Evolutionary conservation across 2,888 invertebrate species (phyloP), one percentile per base, ranked within the genome.

Genomic region (Tipula vernalis): DNA sequence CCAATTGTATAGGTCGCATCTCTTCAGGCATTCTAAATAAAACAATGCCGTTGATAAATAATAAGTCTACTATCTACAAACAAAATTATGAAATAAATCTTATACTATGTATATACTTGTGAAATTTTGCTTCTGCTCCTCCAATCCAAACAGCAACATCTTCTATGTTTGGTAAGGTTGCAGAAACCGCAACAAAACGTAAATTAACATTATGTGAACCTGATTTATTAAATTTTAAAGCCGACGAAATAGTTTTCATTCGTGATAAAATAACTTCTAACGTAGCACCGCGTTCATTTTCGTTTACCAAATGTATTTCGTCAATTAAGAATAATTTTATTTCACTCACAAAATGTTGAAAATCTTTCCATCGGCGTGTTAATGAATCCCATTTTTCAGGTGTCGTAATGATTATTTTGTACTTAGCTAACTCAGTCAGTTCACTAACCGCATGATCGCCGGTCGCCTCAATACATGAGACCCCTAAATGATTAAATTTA

Each of bases 381-480:
- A 96, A 90, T 88, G 95, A 95, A 90, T 97, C 96, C 96, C 96
- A 96, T 91, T 96, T 96, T 91, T 96, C 96, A 0, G 96, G 96
- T 0, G 97, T 97, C 3, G 96, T 96, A 89, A 96, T 93, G 89
- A 96, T 94, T 86, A 95, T 91, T 89, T 96, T 93, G 87, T 92
- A 92, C 0, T 91, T 91, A 86, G 91, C 91, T 36, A 93, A 88
- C 41, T 92, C 92, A 2, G 91, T 89, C 87, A 94, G 93, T 88
- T 96, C 95, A 6, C 94, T 92, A 12, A 92, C 89, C 87, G 95
- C 94, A n/a, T 94, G 94, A 89, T 97, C 96, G 0, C 96, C 96
- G 0, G 96, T 97, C 0, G 96, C 93, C 90, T 95, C 95, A 86
- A 94, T 93, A 89, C 95, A 95, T 36, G 92, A 91, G 2, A 96